Evolutionary conservation across 1,140 invertebrate genomes (phyloP), one percentile per base, ranked within the genome.

Genomic region (Drosophila kepulauana): DNA sequence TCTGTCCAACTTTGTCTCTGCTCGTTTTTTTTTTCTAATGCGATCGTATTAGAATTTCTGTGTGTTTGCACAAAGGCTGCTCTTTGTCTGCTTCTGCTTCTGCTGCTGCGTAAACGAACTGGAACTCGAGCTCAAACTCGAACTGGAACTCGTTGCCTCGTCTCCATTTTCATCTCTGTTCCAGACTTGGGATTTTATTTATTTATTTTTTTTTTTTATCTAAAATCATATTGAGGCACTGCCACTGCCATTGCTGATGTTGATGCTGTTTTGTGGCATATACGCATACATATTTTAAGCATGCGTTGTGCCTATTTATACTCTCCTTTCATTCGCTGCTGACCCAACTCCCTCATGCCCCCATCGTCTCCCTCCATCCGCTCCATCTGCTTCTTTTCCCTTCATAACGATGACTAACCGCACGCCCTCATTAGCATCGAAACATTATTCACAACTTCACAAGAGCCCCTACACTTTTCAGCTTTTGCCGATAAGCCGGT

Each of bases 351-450:
- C 52, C 30, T 8, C 13, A 20, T 13, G 41, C 41, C 41, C 41
- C 41, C 41, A 15, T 20, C 38, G 8, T 10, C 45, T 15, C n/a
- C 46, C 61, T 10, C 30, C 43, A 33, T 10, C 1, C 6, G 35
- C 52, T 30, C 1, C 45, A 49, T 41, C 4, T 13, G 33, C 51
- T 56, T 49, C 45, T 33, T 20, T 35, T 16, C 62, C 6, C 62
- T 51, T 16, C 35, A 25, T 16, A 45, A 15, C 51, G 80, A 80
- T 89, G 84, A 87, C 67, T 87, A 87, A 87, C 69, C 77, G 63
- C 52, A 59, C 77, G 73, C 79, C 69, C 74, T 82, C 80, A 87
- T 87, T 84, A 87, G 77, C 54, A 67, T 79, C 79, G 59, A 62
- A 59, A 61, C 46, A 73, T 86, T 86, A 81, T 77, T 82, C 80